Conservation (phyloP, 2,797 vertebrate species). For the Diplodus puntazzo region DNA sequence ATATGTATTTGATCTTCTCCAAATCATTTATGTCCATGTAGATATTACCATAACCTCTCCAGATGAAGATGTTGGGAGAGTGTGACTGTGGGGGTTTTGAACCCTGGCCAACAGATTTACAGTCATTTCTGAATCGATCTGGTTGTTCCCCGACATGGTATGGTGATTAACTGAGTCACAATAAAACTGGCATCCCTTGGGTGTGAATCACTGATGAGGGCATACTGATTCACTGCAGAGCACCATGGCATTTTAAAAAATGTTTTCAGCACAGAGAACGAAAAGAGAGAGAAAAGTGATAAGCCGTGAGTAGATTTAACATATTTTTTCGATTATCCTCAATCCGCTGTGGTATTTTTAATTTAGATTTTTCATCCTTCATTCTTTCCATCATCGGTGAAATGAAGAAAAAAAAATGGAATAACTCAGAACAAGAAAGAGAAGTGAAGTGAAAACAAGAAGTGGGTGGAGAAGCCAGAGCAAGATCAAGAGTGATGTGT, state of each 20-base stretch:
- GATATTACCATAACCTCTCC: constrained; percentile 40
- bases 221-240: constrained; percentile 21
- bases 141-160: constrained; percentile 21
- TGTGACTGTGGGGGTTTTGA: constrained; percentile 28
- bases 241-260: neutral
- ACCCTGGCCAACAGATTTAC: constrained; percentile 44
- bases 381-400: neutral
- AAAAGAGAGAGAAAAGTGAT: constrained; percentile 6
- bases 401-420: constrained; percentile 4
- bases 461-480: constrained; percentile 21
- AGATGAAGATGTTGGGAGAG: constrained; percentile 14
- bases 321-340: constrained; percentile 39
- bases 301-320: constrained; percentile 20
- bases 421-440: constrained; percentile 10
- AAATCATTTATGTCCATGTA: constrained; percentile 46
- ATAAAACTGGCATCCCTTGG: constrained; percentile 14
- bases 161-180: constrained; percentile 38
- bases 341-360: constrained; percentile 44
- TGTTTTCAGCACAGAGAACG: neutral
- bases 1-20: constrained; percentile 53
- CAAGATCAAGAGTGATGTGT: constrained; percentile 25
- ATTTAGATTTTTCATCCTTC: constrained; percentile 19
- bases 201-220: constrained; percentile 42
- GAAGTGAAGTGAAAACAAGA: constrained; percentile 47
- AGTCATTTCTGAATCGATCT: constrained; percentile 26